phyloP scores from a whole-genome alignment of 2,113 vertebrate species.

The Hassar affinis region DNA sequence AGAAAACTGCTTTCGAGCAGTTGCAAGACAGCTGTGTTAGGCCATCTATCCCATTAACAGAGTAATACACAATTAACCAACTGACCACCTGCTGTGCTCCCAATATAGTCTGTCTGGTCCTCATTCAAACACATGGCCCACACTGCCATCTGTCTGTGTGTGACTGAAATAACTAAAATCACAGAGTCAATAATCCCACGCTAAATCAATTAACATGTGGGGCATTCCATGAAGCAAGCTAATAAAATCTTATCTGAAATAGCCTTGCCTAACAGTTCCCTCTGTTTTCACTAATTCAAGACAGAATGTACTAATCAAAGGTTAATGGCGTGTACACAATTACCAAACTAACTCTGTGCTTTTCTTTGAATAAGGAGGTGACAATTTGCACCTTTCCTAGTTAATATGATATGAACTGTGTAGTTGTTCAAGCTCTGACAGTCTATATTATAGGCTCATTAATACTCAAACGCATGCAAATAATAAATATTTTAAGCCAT shows the following conservation, averaged over 20 bases:
- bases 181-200: constrained; percentile 9
- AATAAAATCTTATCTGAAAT: constrained; percentile 8
- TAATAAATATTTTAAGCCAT: not conserved
- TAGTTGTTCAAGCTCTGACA: not conserved
- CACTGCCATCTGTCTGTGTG: constrained; percentile 39
- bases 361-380: not conserved
- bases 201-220: constrained; percentile 15
- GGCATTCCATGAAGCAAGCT: not conserved
- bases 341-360: not conserved
- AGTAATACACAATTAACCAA: constrained; percentile 40
- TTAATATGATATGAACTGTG: not conserved
- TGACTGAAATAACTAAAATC: not conserved
- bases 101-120: constrained; percentile 10
- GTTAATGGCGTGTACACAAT: not conserved
- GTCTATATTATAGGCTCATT: not conserved
- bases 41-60: constrained; percentile 33
- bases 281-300: not conserved
- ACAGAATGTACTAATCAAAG: not conserved
- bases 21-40: constrained; percentile 34
- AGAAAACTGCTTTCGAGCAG: constrained; percentile 16
- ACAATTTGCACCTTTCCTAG: not conserved
- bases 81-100: constrained; percentile 41
- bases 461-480: not conserved
- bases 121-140: constrained; percentile 27
- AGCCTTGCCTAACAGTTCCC: not conserved